Base-by-base conservation (phyloP, 2,113 vertebrate genomes). In the Tretioscincus oriximinensis region DNA sequence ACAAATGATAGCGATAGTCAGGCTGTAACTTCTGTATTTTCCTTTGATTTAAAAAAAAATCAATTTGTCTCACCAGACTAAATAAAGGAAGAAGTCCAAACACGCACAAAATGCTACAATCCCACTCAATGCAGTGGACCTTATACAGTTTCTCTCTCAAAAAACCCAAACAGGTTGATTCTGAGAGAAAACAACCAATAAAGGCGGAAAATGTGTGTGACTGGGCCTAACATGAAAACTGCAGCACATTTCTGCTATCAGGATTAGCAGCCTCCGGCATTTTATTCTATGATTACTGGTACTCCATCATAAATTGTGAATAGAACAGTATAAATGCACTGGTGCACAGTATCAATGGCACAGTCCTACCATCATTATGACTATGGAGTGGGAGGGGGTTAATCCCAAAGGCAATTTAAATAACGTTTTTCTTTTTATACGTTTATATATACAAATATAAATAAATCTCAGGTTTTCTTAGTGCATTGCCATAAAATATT, bases 401-500 rank as follows among this genome's bases (percentile, higher is more conserved):
- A 93, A 95, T 97, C 95, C 95, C 96, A 98, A 98, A 97, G 97
- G 96, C 97, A 97, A 96, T 93, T 96, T 97, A 97, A 96, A 98
- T 98, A 96, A 98, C 93, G 95, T 95, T 95, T 97, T 97, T 93
- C 12, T 81, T 63, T 76, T 31, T 49, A 63, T 81, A 90, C 92
- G 89, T 92, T 90, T 92, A 94, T 73, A 85, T 95, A 93, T 93
- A 94, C 91, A 95, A 95, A 96, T 95, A 99, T 98, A 99, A 98
- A 99, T 99, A 97, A 96, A 96, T 93, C 93, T 96, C 94, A 96
- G 96, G 95, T 95, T 89, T 87, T 91, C 91, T 95, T 98, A 98
- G 97, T 98, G 97, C 97, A 98, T 97, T 95, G 92, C 96, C 97
- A 96, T 97, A 97, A 97, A 97, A 88, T 54, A 95, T 96, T 99